Evolutionary conservation across 2,113 vertebrate species (phyloP).

Genomic region (Carassius carassius): DNA sequence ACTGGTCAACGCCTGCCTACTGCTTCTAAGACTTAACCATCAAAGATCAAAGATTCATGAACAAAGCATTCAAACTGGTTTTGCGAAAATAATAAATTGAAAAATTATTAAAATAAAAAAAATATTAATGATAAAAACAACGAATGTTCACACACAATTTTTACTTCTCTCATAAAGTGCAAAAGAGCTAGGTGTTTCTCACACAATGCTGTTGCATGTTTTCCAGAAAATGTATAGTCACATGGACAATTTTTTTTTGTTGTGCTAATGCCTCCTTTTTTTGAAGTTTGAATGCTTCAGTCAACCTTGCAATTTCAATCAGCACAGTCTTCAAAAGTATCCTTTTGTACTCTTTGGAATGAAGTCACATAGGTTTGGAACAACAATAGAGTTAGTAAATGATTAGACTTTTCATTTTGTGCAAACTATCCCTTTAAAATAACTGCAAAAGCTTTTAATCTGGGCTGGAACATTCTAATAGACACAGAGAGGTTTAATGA

Average conservation of each 20-base stretch:
- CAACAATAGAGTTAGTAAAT: background rate
- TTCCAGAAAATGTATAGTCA: background rate
- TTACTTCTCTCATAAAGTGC: background rate
- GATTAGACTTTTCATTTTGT: background rate
- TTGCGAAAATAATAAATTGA: too few species aligned
- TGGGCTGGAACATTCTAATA: conserved; percentile 64
- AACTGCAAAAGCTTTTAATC: conserved; percentile 60
- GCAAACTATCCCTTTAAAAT: conserved; percentile 16
- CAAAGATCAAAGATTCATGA: background rate
- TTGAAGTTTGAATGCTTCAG: background rate
- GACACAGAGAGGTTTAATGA: conserved; percentile 70
- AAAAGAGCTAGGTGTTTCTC: background rate
- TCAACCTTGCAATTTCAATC: background rate
- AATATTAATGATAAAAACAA: background rate
- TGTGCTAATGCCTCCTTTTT: background rate
- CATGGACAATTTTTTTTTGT: background rate
- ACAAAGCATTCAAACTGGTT: background rate
- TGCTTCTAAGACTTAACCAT: background rate
- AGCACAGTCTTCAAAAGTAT: background rate
- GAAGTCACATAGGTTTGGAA: background rate
- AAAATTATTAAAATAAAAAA: too few species aligned
- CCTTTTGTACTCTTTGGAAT: background rate
- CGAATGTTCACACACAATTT: background rate
- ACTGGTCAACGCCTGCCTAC: background rate
- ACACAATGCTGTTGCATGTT: background rate